phyloP scores from a whole-genome alignment of 2,797 vertebrate species.

The Halcyon smyrnensis region DNA sequence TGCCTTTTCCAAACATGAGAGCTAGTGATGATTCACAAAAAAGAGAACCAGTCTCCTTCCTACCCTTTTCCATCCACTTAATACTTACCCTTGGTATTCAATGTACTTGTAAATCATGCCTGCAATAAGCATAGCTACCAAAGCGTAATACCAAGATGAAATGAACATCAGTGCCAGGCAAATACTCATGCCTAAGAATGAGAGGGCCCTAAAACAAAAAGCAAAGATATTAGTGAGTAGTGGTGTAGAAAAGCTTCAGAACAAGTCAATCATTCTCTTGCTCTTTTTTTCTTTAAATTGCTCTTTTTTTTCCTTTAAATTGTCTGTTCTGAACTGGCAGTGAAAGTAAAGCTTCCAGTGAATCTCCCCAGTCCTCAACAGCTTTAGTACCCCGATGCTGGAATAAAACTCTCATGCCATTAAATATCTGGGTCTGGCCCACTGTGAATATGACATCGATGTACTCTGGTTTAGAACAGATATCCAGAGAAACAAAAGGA shows the following conservation, averaged over 20 bases:
- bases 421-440: not conserved
- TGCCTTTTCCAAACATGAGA: not conserved
- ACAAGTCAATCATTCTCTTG: not conserved
- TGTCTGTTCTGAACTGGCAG: not conserved
- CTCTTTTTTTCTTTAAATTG: not conserved
- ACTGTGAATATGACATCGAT: not conserved
- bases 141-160: slow-evolving; percentile 98
- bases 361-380: not conserved
- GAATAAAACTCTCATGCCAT: not conserved
- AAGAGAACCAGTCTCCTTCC: not conserved
- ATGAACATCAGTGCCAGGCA: slow-evolving; percentile 98
- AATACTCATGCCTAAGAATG: slow-evolving; percentile 98
- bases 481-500: not conserved
- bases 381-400: not conserved
- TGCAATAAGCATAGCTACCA: slow-evolving; percentile 96
- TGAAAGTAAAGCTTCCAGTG: not conserved
- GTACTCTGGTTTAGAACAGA: not conserved
- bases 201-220: slow-evolving; percentile 86
- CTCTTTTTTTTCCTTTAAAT: not conserved
- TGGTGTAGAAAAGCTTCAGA: not conserved
- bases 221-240: not conserved
- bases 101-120: slow-evolving; percentile 99
- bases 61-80: not conserved
- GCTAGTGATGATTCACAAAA: not conserved
- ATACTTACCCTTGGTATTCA: slow-evolving; percentile 95